phyloP scores from a whole-genome alignment of 2,797 vertebrate species.

The Lindbergichthys nudifrons region DNA sequence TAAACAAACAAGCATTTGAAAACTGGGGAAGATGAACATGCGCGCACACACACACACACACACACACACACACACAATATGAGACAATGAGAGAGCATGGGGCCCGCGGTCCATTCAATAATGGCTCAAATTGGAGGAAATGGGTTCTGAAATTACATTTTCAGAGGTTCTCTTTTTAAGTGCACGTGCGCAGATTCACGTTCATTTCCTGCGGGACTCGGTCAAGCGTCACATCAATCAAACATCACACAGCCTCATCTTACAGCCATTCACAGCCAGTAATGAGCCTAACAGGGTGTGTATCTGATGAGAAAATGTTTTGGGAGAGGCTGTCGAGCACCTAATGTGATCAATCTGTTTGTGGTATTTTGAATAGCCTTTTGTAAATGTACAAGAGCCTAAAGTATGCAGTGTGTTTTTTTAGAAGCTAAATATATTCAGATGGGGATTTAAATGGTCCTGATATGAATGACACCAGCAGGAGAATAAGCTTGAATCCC shows the following conservation, averaged over 20 bases:
- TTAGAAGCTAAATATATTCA: conserved; percentile 1
- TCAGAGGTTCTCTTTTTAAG: conserved; percentile 70
- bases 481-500: neutral
- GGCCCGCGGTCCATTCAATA: conserved; percentile 72
- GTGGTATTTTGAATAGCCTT: neutral
- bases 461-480: conserved; percentile 1
- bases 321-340: conserved; percentile 3
- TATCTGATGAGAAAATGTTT: conserved; percentile 46
- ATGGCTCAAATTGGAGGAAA: conserved; percentile 81
- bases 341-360: conserved; percentile 26
- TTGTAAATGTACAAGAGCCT: neutral
- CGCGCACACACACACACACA: conserved; percentile 5
- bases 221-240: conserved; percentile 67
- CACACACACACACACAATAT: conserved; percentile 15
- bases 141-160: conserved; percentile 83
- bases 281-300: conserved; percentile 47
- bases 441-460: neutral
- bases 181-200: conserved; percentile 53
- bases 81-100: conserved; percentile 38
- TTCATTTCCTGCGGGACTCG: conserved; percentile 69
- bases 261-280: conserved; percentile 30
- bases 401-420: neutral
- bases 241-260: conserved; percentile 49
- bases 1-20: conserved; percentile 16
- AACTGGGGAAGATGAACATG: neutral